These are phyloP conservation scores for Brachionus plicatilis DNA, from an alignment of 1,140 invertebrate species.

Conservation along the genomic window DNA sequence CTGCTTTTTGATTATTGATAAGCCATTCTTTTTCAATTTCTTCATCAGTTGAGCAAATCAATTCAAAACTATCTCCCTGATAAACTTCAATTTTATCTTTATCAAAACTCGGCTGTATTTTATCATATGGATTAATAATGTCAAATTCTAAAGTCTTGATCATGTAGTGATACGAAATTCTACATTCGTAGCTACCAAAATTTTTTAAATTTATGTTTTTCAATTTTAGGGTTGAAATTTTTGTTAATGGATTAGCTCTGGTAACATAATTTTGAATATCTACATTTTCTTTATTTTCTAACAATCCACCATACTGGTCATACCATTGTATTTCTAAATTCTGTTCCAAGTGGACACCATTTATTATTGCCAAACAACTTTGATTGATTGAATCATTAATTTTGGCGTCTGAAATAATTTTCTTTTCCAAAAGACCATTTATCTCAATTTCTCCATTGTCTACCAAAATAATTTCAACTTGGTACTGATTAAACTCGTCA, in stretches of 20 bases:
- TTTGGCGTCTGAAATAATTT: not conserved
- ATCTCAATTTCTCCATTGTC: not conserved
- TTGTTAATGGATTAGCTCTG: not conserved
- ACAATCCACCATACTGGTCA: not conserved
- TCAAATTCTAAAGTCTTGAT: not conserved
- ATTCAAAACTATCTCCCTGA: not conserved
- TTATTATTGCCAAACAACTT: not conserved
- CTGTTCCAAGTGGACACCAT: not conserved
- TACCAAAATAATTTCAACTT: not conserved
- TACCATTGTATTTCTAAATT: constrained; percentile 2
- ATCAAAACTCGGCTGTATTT: not conserved
- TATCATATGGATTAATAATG: not conserved
- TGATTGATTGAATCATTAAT: not conserved
- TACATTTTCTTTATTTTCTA: not conserved
- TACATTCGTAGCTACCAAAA: not conserved
- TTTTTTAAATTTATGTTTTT: not conserved
- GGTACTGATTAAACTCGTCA: not conserved
- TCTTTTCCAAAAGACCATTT: not conserved
- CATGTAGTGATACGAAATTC: not conserved
- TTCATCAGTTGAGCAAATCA: constrained; percentile 3
- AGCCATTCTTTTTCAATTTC: not conserved
- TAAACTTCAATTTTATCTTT: not conserved
- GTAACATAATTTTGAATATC: not conserved
- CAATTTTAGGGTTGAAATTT: not conserved
- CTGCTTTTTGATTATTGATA: not conserved